Evolutionary conservation across 2,888 invertebrate species (phyloP).

Genomic region (Agriotes lineatus): DNA sequence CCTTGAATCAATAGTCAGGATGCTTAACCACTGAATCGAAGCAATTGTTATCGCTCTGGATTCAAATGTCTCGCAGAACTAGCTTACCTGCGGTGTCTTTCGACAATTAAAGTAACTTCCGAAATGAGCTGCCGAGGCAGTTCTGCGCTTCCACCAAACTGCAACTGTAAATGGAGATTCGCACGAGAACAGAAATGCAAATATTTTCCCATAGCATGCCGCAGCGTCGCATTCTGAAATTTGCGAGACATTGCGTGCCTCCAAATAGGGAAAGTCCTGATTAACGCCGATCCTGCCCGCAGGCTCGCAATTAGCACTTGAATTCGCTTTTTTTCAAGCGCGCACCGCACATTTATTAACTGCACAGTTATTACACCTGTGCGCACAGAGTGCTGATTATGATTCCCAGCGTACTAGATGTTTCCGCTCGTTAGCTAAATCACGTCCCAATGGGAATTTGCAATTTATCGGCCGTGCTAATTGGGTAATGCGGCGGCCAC

Average conservation of each 20-base stretch:
- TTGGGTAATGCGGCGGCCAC: neutral
- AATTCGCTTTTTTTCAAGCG: neutral
- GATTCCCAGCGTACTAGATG: constrained; percentile 4
- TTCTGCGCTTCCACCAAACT: too few relatives aligned
- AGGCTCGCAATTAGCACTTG: neutral
- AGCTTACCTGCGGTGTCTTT: too few relatives aligned
- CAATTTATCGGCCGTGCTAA: neutral
- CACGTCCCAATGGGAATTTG: neutral
- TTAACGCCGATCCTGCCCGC: neutral
- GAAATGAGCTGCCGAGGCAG: neutral
- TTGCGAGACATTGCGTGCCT: neutral
- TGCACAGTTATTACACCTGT: constrained; percentile 9
- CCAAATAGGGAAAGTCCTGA: constrained; percentile 9
- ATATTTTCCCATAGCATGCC: constrained; percentile 13
- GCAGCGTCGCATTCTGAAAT: neutral
- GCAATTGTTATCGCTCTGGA: too few relatives aligned
- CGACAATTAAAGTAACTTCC: too few relatives aligned
- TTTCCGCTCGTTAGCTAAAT: constrained; percentile 3
- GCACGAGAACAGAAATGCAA: neutral
- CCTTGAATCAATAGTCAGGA: too few relatives aligned
- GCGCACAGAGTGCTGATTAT: neutral
- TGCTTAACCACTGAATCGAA: too few relatives aligned
- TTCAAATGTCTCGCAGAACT: too few relatives aligned
- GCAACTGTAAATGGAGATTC: too few relatives aligned
- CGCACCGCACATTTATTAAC: neutral